A percentile compares a stretch with the other conserved stretches of the same genome.
These are phyloP conservation scores for Neolamprologus sp. DNA, from an alignment of 2,113 vertebrate species.

Conservation along the genomic window DNA sequence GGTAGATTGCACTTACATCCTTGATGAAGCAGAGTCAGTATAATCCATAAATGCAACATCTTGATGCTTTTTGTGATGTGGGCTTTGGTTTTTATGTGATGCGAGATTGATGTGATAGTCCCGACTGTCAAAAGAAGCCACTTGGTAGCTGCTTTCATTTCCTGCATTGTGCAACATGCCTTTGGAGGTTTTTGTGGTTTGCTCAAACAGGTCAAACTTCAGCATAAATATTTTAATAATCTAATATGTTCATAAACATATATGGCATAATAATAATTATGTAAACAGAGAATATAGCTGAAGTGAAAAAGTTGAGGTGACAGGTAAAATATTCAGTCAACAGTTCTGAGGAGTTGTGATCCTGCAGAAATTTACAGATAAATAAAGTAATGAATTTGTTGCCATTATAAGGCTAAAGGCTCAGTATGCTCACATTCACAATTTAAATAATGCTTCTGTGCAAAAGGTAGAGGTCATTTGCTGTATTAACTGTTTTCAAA, in stretches of 20 bases:
- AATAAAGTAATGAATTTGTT: neutral
- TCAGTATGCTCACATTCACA: neutral
- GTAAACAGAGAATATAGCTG: neutral
- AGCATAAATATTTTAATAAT: neutral
- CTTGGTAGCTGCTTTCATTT: neutral
- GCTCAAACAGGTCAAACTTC: neutral
- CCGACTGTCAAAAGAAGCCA: neutral
- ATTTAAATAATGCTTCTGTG: neutral
- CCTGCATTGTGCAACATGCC: neutral
- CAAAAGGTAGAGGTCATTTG: neutral
- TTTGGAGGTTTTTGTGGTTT: neutral
- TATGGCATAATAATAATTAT: neutral
- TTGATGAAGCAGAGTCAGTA: neutral
- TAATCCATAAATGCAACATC: neutral
- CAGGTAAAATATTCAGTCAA: neutral
- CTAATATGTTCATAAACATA: neutral
- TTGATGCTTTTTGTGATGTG: neutral
- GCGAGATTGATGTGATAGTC: neutral
- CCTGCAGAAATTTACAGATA: neutral
- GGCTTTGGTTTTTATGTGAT: neutral
- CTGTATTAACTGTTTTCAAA: neutral
- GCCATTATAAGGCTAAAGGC: fast-evolving
- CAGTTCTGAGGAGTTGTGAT: neutral
- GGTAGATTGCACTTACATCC: neutral
- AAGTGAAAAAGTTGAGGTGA: fast-evolving